Evolutionary conservation across 2,797 vertebrate genomes (phyloP).

Genomic region (Hoplostethus mediterraneus): DNA sequence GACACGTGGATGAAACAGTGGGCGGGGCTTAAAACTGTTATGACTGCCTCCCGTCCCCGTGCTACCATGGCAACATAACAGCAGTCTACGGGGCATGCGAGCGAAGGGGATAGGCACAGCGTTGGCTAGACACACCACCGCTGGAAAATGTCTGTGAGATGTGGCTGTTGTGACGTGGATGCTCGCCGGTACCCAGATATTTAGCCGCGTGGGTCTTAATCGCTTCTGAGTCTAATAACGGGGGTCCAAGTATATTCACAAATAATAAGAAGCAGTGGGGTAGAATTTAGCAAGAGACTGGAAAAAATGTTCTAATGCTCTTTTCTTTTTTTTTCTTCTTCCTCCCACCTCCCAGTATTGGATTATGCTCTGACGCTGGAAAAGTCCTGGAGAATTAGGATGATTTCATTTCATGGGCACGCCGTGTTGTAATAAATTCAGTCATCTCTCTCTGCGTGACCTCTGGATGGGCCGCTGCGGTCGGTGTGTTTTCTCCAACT

Average conservation of each 20-base stretch:
- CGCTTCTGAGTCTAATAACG: constrained; percentile 13
- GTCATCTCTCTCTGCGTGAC: constrained; percentile 34
- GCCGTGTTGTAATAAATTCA: constrained; percentile 49
- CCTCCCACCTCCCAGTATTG: constrained; percentile 5
- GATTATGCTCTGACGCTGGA: constrained; percentile 41
- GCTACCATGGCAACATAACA: constrained; percentile 67
- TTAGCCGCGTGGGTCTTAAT: constrained; percentile 27
- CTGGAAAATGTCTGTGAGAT: constrained; percentile 14
- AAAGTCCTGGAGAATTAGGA: constrained; percentile 47
- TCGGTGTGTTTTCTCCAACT: constrained; percentile 31
- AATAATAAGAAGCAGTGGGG: constrained; percentile 27
- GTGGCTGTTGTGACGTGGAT: background rate
- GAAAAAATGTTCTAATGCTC: constrained; percentile 42
- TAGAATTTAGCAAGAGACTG: constrained; percentile 17
- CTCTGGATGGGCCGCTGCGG: constrained; percentile 46
- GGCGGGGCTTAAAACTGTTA: constrained; percentile 26
- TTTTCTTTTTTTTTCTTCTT: background rate
- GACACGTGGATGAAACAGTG: constrained; percentile 18
- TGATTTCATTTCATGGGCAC: constrained; percentile 58
- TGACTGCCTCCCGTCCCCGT: constrained; percentile 21
- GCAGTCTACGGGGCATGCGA: constrained; percentile 39
- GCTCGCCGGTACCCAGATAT: background rate
- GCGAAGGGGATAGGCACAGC: constrained; percentile 14
- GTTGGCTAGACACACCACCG: background rate
- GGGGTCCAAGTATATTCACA: background rate